A percentile compares a stretch with the other conserved stretches of the same genome.
phyloP scores from a whole-genome alignment of 2,888 invertebrate genomes.

The Lepidocyrtinus sp. region DNA sequence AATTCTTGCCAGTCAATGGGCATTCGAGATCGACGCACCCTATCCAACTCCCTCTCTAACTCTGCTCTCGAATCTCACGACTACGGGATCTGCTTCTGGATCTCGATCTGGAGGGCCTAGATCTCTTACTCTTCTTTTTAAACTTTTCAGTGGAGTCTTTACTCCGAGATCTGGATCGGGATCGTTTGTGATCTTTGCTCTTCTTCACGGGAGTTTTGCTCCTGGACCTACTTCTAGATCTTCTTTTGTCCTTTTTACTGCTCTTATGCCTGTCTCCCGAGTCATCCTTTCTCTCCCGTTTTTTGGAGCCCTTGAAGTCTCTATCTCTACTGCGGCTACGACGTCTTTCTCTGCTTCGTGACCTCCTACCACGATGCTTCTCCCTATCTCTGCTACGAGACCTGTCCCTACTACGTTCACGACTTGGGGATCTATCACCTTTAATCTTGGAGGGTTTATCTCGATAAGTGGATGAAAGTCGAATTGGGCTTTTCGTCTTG shows the following conservation, averaged over 20 bases:
- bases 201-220: conserved; percentile 52
- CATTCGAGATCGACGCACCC: conserved; percentile 64
- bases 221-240: conserved; percentile 48
- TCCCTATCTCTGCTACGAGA: conserved; percentile 52
- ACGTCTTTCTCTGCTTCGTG: conserved; percentile 45
- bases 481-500: conserved; percentile 35
- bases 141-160: conserved; percentile 35
- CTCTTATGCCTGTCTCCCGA: conserved; percentile 41
- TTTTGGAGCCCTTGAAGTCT: conserved; percentile 12
- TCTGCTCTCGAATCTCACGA: conserved; percentile 43
- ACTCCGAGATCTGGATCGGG: conserved; percentile 47
- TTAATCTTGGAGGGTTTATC: conserved; percentile 31
- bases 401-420: conserved; percentile 39
- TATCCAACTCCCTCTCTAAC: conserved; percentile 63
- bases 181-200: conserved; percentile 39
- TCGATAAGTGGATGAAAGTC: conserved; percentile 25
- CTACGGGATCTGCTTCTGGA: conserved; percentile 52
- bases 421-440: conserved; percentile 35
- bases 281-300: conserved; percentile 36
- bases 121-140: conserved; percentile 37
- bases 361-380: conserved; percentile 33
- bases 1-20: conserved; percentile 69
- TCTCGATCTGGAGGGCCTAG: conserved; percentile 27
- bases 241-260: conserved; percentile 45
- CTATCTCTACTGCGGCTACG: conserved; percentile 42